Evolutionary conservation across 2,888 invertebrate species (phyloP), one percentile per base, ranked within the genome.

Genomic region (Tanytarsus gracilentus): DNA sequence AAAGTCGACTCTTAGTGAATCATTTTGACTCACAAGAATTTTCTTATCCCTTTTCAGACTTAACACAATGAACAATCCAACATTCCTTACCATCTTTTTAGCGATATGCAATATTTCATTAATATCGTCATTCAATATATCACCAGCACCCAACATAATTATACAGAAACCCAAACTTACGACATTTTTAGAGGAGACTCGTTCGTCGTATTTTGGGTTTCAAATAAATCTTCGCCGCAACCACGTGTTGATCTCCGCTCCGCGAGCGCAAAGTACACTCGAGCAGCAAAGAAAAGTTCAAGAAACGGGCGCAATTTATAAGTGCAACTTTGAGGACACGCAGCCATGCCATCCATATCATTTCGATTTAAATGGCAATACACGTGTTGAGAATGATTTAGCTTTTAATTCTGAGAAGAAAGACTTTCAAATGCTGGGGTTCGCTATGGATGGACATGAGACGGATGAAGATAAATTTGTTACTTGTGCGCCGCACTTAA

Each of bases 271-370:
- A 66, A 77, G 77, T 5, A 71, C 74, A 0, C 65, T 71, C 48
- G 67, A 69, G 49, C 64, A 67, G 3, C 75, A 75, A 62, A 65
- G 68, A 2, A 65, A 69, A 40, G 66, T 76, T 2, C 68, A 69
- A 49, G 76, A 79, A 67, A 76, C 78, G 4, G 80, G 80, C n/a
- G 74, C 76, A 14, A 71, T 77, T n/a, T 79, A 77, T 67, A 72
- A 74, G 33, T 81, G 80, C 62, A 40, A 55, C 14, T 62, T 67
- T 4, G 63, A 71, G 8, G 60, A 63, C 6, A 65, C 63, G 2
- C 66, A 67, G 2, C 63, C 63, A n/a, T 78, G 77, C 67, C 64
- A 63, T 48, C 72, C 73, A 4, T 72, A 71, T 55, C 64, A 72
- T 3, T 70, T 77, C 61, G 76, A 76, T 61, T 61, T 65, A 1